Evolutionary conservation across 2,888 invertebrate species (phyloP), one percentile per base, ranked within the genome.

Genomic region (Loripinus fragilis): DNA sequence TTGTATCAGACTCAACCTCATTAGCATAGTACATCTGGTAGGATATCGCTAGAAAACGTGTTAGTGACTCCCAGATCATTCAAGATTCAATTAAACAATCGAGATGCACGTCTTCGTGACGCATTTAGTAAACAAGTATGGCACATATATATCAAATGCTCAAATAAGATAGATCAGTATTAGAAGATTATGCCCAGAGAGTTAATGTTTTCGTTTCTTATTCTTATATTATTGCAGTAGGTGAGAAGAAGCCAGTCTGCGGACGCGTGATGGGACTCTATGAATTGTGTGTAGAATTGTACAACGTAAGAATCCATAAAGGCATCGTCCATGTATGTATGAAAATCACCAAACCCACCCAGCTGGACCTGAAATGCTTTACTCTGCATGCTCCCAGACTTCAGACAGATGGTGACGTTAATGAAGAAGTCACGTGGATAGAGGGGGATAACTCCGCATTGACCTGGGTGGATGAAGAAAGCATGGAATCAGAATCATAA

Each of bases 331-430:
- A 52, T 25, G 52, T 25, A n/a, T 52, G 52, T 23, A 23, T 52
- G 52, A 52, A 52, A 52, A 17, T 52, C 23, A 25, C 25, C 12
- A 25, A 52, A 25, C 52, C 52, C 2, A 25, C 25, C 52, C 5
- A 12, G 10, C 12, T 52, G 52, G 52, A 52, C 52, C 52, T 52
- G 52, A 52, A 52, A n/a, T 52, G 52, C 52, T 52, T 52, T 25
- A 52, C 52, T 23, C 52, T 52, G 7, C 52, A 52, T 25, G 25
- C 25, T 10, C 52, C 23, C 5, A 1, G 7, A 7, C 2, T 7
- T 7, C 25, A 8, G 7, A 25, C 7, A 15, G 52, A 52, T 7
- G 52, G 25, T 7, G 45, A 45, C 17, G 52, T 25, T 7, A 25
- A 52, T 7, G 45, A 45, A 2, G n/a, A 20, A 20, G 15, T 45